Conservation (phyloP, 2,797 vertebrate genomes). For the Petrocephalus sullivani region DNA sequence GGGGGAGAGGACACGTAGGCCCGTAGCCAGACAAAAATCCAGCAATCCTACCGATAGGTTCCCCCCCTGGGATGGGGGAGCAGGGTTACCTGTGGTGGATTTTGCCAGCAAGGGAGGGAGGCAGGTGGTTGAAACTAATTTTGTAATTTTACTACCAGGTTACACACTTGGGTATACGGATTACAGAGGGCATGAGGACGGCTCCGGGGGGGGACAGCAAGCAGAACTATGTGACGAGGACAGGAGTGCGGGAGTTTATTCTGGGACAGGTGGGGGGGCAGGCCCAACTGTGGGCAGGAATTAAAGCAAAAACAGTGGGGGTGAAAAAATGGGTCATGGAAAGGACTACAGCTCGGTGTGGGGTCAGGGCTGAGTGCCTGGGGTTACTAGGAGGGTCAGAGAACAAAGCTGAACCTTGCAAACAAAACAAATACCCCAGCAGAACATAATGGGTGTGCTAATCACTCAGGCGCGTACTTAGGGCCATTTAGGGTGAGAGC, state of each 20-base stretch:
- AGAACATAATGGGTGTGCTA: neutral
- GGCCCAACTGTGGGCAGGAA: neutral
- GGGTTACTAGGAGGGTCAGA: neutral
- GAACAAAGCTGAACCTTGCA: neutral
- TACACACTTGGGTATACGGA: neutral
- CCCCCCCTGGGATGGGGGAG: too few species aligned
- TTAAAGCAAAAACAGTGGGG: neutral
- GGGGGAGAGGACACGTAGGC: neutral
- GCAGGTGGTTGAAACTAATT: too few species aligned
- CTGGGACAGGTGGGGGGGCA: neutral
- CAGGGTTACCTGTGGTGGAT: too few species aligned
- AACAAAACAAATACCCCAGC: neutral
- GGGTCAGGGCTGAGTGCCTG: neutral
- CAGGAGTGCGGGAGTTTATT: neutral
- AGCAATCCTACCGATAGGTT: neutral
- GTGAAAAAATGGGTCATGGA: neutral
- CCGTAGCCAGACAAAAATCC: neutral
- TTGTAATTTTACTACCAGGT: neutral
- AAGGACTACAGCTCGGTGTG: neutral
- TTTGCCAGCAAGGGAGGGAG: too few species aligned
- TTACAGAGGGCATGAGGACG: neutral
- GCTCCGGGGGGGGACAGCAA: neutral
- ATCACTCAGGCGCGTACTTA: neutral
- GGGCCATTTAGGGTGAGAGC: neutral
- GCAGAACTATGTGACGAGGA: neutral